A percentile compares a stretch with the other conserved stretches of the same genome.
These are phyloP conservation scores for Alaudala cheleensis DNA, from an alignment of 2,113 vertebrate species.

Conservation along the genomic window DNA sequence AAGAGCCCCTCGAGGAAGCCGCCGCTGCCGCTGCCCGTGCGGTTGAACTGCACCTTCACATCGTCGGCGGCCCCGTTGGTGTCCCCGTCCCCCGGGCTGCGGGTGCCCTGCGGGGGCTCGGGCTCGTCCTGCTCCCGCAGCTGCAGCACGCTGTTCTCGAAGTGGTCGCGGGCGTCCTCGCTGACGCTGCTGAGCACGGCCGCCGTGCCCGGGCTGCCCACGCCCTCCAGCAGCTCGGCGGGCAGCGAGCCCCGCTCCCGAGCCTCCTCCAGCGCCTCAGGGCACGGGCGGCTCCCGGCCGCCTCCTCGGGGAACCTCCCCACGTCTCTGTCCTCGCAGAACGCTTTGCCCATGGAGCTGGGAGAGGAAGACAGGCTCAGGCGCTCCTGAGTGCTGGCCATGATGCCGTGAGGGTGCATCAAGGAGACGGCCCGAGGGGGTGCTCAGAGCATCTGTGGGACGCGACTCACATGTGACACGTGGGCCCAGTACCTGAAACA, in stretches of 20 bases:
- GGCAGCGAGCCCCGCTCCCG: slow-evolving; percentile 73
- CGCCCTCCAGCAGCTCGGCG: slow-evolving; percentile 71
- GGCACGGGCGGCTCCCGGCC: slow-evolving; percentile 68
- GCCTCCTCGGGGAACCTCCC: slow-evolving; percentile 74
- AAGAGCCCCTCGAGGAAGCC: slow-evolving; percentile 98
- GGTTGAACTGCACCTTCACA: slow-evolving; percentile 94
- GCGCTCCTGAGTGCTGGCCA: slow-evolving; percentile 93
- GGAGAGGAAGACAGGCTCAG: slow-evolving; percentile 89
- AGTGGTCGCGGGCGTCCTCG: slow-evolving; percentile 91
- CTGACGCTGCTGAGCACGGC: slow-evolving; percentile 84
- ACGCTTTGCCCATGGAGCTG: slow-evolving; percentile 79
- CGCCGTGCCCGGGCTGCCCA: slow-evolving; percentile 76
- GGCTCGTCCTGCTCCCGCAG: slow-evolving; percentile 90
- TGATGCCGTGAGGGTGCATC: slow-evolving; percentile 89
- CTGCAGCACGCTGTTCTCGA: slow-evolving; percentile 97
- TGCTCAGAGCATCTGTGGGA: slow-evolving; percentile 28
- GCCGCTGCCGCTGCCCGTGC: slow-evolving; percentile 80
- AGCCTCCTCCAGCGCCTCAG: slow-evolving; percentile 85
- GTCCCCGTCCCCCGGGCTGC: slow-evolving; percentile 75
- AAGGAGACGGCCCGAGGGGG: slow-evolving; percentile 51
- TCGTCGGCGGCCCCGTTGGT: slow-evolving; percentile 75
- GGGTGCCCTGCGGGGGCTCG: slow-evolving; percentile 71
- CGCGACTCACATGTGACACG: not conserved
- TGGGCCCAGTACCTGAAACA: slow-evolving; percentile 53
- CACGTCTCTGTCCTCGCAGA: slow-evolving; percentile 82